A percentile compares a stretch with the other conserved stretches of the same genome.
phyloP scores from a whole-genome alignment of 2,797 vertebrate genomes.

The Halcyon chelicuti region DNA sequence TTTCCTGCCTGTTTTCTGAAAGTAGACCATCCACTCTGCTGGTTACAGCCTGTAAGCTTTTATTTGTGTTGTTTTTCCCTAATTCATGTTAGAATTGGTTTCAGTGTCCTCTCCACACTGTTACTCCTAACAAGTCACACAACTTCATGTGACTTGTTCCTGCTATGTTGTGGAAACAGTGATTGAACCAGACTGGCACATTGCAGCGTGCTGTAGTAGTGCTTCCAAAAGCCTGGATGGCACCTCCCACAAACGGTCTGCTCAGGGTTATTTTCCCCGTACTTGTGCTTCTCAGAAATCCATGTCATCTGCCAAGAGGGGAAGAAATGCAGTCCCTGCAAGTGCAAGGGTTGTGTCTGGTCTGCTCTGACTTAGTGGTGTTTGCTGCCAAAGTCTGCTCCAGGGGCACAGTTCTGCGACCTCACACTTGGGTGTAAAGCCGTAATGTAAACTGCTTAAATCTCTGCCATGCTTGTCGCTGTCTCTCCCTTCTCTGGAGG shows the following conservation, averaged over 20 bases:
- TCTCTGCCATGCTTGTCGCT: rapidly evolving
- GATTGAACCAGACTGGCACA: not conserved
- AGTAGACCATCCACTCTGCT: slow-evolving; percentile 13
- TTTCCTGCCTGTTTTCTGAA: slow-evolving; percentile 65
- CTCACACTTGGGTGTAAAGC: not conserved
- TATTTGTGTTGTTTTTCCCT: not conserved
- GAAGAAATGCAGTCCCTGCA: not conserved
- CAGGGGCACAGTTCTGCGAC: not conserved
- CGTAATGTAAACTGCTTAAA: not conserved
- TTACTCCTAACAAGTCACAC: not conserved
- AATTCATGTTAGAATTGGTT: not conserved
- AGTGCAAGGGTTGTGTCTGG: not conserved
- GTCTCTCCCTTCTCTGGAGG: not conserved
- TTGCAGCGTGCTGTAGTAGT: not conserved
- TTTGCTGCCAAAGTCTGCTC: slow-evolving; percentile 11
- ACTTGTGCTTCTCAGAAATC: not conserved
- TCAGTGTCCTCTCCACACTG: not conserved
- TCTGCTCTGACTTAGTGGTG: not conserved
- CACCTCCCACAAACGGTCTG: slow-evolving; percentile 10
- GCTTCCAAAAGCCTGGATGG: not conserved
- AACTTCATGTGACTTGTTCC: not conserved
- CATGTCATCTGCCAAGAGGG: not conserved
- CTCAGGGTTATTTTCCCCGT: not conserved
- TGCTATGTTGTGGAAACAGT: not conserved
- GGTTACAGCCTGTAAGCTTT: not conserved